Evolutionary conservation across 2,797 vertebrate genomes (phyloP), one percentile per base, ranked within the genome.

Genomic region (Amblyraja radiata): DNA sequence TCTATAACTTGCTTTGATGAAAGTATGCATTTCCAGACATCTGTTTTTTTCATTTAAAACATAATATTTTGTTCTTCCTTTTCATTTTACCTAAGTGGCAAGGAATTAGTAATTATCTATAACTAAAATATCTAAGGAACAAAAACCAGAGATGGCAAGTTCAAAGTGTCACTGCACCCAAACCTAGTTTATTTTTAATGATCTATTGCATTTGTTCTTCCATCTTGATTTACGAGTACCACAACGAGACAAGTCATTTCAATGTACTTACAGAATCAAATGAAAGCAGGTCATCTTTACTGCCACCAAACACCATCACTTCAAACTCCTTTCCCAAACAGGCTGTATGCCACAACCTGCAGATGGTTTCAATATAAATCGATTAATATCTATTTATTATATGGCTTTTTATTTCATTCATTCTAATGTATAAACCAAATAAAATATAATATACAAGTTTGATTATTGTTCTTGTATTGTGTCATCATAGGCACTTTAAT

Each of bases 251-350:
- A 86, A 65, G 21, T 68, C 16, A 88, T 76, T 74, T 79, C 28
- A 46, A 46, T 39, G 94, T 95, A 97, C 98, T 96, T 94, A 99
- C 98, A 21, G 97, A 98, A 96, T 99, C 98, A 90, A 98, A 96
- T 23, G 98, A 97, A 80, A 99, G 97, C 94, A 99, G 96, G 95
- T 98, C 97, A 95, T 99, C 98, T 94, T 98, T 99, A 95, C 98
- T 99, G 93, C 98, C 98, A 94, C 98, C 98, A 94, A 99, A 99
- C 94, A 99, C 98, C 95, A 99, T 96, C 93, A 99, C 97, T 94
- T 99, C 98, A 93, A 97, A 97, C 95, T 99, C 98, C 95, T 96
- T 98, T 71, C 97, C 97, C 25, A 96, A 95, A 95, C 97, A 98
- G 7, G 98, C 98, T 1, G 98, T 98, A 94, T 99, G 98, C 98